Evolutionary conservation across 2,113 vertebrate species (phyloP).

Genomic region (Ptychochromis oligacanthus): DNA sequence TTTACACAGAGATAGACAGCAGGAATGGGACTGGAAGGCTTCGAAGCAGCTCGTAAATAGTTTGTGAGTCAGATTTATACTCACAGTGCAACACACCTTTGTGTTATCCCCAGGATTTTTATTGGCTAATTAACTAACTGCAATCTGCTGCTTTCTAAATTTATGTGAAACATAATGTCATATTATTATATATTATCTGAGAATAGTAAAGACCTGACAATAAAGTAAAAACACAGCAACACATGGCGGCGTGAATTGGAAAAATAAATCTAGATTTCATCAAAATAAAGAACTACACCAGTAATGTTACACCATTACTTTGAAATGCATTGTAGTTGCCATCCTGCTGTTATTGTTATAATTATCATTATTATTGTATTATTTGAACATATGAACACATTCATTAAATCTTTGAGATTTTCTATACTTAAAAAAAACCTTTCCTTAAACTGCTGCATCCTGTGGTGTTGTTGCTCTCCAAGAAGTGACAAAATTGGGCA

Average conservation of each 20-base stretch:
- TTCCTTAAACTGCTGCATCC: background rate
- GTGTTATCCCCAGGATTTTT: constrained; percentile 16
- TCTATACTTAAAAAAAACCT: background rate
- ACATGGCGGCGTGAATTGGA: background rate
- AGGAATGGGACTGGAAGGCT: constrained; percentile 20
- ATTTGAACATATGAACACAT: background rate
- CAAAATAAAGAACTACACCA: background rate
- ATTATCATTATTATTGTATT: background rate
- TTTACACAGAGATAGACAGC: constrained; percentile 38
- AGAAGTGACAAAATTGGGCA: background rate
- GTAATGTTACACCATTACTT: background rate
- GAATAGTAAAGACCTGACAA: background rate
- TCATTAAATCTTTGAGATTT: background rate
- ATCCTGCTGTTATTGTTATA: background rate
- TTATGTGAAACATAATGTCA: background rate
- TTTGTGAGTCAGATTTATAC: constrained; percentile 42
- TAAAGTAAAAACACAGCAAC: constrained; percentile 1
- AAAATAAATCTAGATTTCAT: background rate
- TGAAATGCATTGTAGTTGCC: background rate
- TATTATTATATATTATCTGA: constrained; percentile 3
- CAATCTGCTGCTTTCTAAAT: constrained; percentile 15
- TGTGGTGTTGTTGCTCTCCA: background rate
- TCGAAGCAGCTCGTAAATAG: constrained; percentile 31
- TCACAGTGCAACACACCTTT: constrained; percentile 19
- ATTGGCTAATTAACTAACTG: background rate